Evolutionary conservation across 2,888 invertebrate genomes (phyloP).

Genomic region (Dinocampus coccinellae): DNA sequence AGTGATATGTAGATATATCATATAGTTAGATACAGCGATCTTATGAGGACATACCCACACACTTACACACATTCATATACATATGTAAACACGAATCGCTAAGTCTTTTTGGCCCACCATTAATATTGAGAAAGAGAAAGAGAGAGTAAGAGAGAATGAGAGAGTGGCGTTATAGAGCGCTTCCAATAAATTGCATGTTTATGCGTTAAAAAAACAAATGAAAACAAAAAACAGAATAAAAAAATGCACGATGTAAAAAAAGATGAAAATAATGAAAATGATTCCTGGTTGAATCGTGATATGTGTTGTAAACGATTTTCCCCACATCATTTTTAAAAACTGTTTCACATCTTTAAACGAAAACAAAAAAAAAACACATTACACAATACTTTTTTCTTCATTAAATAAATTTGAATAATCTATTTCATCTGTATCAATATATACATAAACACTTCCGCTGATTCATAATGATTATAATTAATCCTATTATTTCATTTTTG

Average conservation of each 20-base stretch:
- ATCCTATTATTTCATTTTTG: too few relatives aligned
- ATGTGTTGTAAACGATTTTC: conserved; percentile 50
- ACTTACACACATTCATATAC: too few relatives aligned
- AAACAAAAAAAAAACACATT: not conserved
- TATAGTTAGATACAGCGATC: conserved; percentile 69
- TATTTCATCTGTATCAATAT: not conserved
- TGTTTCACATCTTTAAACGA: not conserved
- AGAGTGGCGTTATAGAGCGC: conserved; percentile 21
- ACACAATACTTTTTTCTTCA: conserved; percentile 2
- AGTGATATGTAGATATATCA: conserved; percentile 67
- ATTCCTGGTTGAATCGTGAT: conserved; percentile 68
- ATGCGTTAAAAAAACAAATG: conserved; percentile 15
- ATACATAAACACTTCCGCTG: not conserved
- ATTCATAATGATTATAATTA: too few relatives aligned
- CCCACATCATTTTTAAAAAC: conserved; percentile 8
- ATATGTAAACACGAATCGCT: conserved; percentile 61
- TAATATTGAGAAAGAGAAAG: conserved; percentile 29
- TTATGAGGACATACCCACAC: conserved; percentile 65
- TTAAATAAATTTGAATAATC: not conserved
- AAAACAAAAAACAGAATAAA: not conserved
- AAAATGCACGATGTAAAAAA: conserved; percentile 21
- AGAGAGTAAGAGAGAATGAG: conserved; percentile 14
- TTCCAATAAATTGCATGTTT: conserved; percentile 36
- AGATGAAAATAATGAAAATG: not conserved
- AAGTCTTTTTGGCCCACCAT: conserved; percentile 50